phyloP scores from a whole-genome alignment of 2,797 vertebrate genomes.

The Danionella dracula region DNA sequence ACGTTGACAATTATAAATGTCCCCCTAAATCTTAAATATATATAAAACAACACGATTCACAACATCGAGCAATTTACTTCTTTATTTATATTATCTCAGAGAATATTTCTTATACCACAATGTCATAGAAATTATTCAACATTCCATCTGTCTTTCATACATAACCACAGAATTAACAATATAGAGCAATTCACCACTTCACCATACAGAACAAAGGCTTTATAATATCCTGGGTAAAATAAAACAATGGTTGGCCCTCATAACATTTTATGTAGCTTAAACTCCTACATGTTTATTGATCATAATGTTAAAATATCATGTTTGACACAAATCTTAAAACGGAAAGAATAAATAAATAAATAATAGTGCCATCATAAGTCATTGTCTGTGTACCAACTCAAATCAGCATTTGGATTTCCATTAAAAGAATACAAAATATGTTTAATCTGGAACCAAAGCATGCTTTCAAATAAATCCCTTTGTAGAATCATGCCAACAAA shows the following conservation, averaged over 20 bases:
- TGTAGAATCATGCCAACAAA: conserved; percentile 8
- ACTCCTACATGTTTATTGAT: not conserved
- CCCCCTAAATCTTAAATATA: no score
- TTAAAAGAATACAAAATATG: not conserved
- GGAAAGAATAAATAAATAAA: conserved; percentile 15
- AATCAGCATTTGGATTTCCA: not conserved
- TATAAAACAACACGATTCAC: not conserved
- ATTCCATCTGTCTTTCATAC: conserved; percentile 6
- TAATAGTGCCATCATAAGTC: not conserved
- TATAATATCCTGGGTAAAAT: not conserved
- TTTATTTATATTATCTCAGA: conserved; percentile 31
- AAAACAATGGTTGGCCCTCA: not conserved
- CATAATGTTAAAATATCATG: not conserved
- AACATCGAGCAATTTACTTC: conserved; percentile 2
- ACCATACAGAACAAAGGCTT: conserved; percentile 8
- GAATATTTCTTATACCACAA: conserved; percentile 12
- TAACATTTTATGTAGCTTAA: not conserved
- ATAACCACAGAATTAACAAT: conserved; percentile 14
- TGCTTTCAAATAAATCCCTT: not conserved
- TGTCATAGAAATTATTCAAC: conserved; percentile 26
- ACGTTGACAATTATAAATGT: no score
- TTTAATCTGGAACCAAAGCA: not conserved
- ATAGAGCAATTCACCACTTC: not conserved
- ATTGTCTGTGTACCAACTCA: not conserved
- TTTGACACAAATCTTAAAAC: not conserved